These are phyloP conservation scores for Anguilla anguilla DNA, from an alignment of 2,797 vertebrate genomes.

Conservation along the genomic window DNA sequence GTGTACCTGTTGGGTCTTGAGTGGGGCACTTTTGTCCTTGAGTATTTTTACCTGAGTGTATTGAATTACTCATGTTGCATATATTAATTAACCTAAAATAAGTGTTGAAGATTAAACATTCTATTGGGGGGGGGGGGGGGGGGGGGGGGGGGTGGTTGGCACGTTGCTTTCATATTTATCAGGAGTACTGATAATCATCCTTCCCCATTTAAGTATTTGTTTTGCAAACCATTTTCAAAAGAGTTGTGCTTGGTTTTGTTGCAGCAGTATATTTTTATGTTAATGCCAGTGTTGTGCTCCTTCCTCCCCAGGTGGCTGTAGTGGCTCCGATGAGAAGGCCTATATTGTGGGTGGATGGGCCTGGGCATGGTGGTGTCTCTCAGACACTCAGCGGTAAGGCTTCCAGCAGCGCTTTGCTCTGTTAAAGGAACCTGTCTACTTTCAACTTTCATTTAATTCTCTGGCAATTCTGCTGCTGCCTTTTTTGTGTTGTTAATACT, in stretches of 20 bases:
- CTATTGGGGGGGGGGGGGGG: neutral
- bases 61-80: neutral
- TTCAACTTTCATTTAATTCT: neutral
- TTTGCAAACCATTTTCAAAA: neutral
- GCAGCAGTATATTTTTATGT: neutral
- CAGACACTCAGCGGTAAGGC: conserved; percentile 86
- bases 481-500: too few species aligned
- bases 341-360: conserved; percentile 90
- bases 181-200: neutral
- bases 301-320: conserved; percentile 80
- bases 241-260: neutral
- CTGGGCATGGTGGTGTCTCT: conserved; percentile 93
- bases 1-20: neutral
- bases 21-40: neutral
- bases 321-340: conserved; percentile 79
- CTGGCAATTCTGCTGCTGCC: too few species aligned
- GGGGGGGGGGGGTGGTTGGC: too few species aligned
- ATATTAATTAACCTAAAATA: neutral
- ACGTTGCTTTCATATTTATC: neutral
- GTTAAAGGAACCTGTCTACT: neutral
- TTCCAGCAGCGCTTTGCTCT: neutral
- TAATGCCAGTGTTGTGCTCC: neutral
- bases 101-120: neutral
- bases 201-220: neutral
- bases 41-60: neutral